Base-by-base conservation (phyloP, 2,888 invertebrate species). In the Halictus quadricinctus region DNA sequence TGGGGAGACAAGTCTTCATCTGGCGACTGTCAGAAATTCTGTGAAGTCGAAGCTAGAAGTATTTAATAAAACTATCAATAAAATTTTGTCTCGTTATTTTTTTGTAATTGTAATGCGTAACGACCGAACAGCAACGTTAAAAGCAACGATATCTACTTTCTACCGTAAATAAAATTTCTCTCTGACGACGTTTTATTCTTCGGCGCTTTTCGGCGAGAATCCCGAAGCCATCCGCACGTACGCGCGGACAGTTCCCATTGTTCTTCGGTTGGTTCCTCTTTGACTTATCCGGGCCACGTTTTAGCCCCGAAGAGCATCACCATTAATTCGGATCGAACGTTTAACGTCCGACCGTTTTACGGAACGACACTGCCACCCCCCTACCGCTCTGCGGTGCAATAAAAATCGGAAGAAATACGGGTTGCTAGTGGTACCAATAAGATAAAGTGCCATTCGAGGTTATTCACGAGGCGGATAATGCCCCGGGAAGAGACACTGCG, bases 391-490 rank as follows among this genome's bases (percentile, higher is more conserved):
- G 41, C 69, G 69, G 41, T 41, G n/a, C 70, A 70, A 70, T 70
- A 70, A 70, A 70, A 70, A 70, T 70, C 70, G 70, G 36, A 43
- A 70, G 43, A 70, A 70, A 70, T 70, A 70, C 70, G 70, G 70
- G 70, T 70, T 41, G 41, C 70, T 13, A 70, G 41, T 43, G 41
- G 21, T 13, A 70, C 70, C 70, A 70, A 70, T 70, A 70, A 70
- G 41, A 70, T 43, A 70, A 70, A 70, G 70, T 70, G 41, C 41
- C 70, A 41, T 70, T 41, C 70, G 70, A 21, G 43, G 70, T 70
- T 70, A 70, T 70, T 70, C 70, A 70, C 41, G 41, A 43, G 70
- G 41, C 70, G 43, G 70, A 43, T 70, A 70, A 70, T 70, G n/a
- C n/a, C 12, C 12, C 12, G 41, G 41, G 21, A 29, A 64, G 29